A percentile compares a stretch with the other conserved stretches of the same genome.
Conservation (phyloP, 2,113 vertebrate species). For the Cochlearius cochlearius region DNA sequence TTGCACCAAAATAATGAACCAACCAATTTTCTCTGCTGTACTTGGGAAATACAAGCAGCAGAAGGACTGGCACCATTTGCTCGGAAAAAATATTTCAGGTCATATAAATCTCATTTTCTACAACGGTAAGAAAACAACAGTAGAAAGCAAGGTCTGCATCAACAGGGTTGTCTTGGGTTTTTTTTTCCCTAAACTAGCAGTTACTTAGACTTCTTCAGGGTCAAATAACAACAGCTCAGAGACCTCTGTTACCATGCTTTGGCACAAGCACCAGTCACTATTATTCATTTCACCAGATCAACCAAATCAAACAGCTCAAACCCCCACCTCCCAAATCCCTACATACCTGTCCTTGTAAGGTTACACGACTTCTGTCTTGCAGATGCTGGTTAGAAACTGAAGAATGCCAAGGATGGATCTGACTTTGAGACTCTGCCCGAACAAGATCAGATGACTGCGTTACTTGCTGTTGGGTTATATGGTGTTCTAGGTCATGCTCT, state of each 20-base stretch:
- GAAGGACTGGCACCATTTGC: background rate
- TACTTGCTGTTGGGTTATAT: conserved; percentile 64
- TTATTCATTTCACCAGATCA: background rate
- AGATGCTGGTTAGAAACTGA: conserved; percentile 67
- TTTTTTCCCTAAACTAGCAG: background rate
- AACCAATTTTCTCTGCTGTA: background rate
- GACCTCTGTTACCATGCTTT: background rate
- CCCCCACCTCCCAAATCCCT: background rate
- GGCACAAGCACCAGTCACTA: background rate
- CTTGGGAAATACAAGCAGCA: background rate
- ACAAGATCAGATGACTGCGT: conserved; percentile 56
- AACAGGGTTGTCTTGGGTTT: background rate
- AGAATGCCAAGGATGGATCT: conserved; percentile 73
- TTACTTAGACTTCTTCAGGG: background rate
- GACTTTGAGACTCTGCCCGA: conserved; percentile 59
- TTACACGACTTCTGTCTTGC: conserved; percentile 59
- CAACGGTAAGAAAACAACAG: background rate
- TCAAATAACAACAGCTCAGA: background rate
- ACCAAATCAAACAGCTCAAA: background rate
- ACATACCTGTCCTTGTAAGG: conserved; percentile 76
- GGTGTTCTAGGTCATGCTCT: conserved; percentile 75
- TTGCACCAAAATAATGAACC: background rate
- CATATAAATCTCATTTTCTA: background rate
- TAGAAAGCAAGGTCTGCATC: background rate
- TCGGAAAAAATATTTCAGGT: background rate